Percentiles rank a stretch among this genome's conserved stretches.
Conservation (phyloP, 2,113 vertebrate species). For the Clarias macrocephalus region DNA sequence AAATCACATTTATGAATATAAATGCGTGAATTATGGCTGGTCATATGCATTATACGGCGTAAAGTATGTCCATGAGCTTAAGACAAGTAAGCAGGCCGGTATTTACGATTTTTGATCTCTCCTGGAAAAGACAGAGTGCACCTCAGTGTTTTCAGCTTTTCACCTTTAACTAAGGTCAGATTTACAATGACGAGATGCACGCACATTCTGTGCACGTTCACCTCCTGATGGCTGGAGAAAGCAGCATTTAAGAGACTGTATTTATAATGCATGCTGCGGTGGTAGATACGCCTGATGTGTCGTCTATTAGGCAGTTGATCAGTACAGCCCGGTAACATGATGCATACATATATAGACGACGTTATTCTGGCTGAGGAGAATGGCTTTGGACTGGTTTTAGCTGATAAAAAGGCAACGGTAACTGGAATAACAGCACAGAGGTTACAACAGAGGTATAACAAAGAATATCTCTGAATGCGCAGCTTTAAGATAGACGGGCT, state of each 20-base stretch:
- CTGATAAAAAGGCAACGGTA: too few relatives aligned
- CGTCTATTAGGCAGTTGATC: not conserved
- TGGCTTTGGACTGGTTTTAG: too few relatives aligned
- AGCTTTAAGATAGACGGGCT: too few relatives aligned
- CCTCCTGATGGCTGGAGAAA: not conserved
- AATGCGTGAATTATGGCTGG: constrained; percentile 71
- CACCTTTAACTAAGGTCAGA: constrained; percentile 46
- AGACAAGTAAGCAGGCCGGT: constrained; percentile 62
- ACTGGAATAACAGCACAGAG: too few relatives aligned
- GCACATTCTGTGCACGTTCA: not conserved
- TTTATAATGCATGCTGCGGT: not conserved
- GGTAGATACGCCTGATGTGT: not conserved
- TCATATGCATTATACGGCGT: constrained; percentile 64
- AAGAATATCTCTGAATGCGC: too few relatives aligned
- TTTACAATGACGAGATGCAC: constrained; percentile 2
- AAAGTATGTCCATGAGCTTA: constrained; percentile 67
- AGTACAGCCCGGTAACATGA: not conserved
- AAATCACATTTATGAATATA: constrained; percentile 75
- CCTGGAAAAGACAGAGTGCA: constrained; percentile 59
- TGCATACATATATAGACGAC: not conserved
- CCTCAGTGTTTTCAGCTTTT: constrained; percentile 52
- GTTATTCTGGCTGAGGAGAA: not conserved
- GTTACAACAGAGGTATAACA: too few relatives aligned
- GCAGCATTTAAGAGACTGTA: not conserved
- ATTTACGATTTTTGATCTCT: constrained; percentile 70